Base-by-base conservation (phyloP, 2,113 vertebrate genomes). In the Xenopus borealis region DNA sequence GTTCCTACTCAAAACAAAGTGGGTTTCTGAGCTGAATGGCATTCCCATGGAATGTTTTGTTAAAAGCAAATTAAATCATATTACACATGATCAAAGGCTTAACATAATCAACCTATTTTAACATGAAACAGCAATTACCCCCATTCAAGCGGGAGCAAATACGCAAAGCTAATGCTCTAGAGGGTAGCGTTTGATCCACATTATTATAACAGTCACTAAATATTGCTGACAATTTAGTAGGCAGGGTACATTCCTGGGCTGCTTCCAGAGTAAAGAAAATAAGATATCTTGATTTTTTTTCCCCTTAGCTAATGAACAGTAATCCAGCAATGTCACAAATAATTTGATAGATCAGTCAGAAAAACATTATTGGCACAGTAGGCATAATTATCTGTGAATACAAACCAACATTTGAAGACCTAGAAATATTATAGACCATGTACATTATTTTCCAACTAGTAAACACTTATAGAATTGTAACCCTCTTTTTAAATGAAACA, bases 41-140 rank as follows among this genome's bases (percentile, higher is more conserved):
- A 52, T 76, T 69, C 58, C 62, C 66, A 47, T 55, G 61, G 66
- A 76, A 76, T 76, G 74, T 76, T 76, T 76, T 68, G 66, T 70
- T 69, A 69, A 53, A 53, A 76, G 74, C 66, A 76, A 76, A 69
- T 76, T 23, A 69, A 76, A 76, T 76, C 74, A 69, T 63, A 62
- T 76, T 76, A 76, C 66, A 55, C 66, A 64, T 76, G 74, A 76
- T 76, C 74, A 76, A 76, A 76, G 74, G 59, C 27, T 17, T 10
- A 69, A 62, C 19, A 63, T 55, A 69, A 76, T 69, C 58, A 70
- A 62, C 66, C 66, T 63, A 76, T 69, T 67, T 30, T 76, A 76
- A 76, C 74, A 63, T 23, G 50, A 69, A 76, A 69, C 12, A 69
- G 66, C 74, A 76, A 76, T 69, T 76, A 69, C 46, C 47, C 64